These are phyloP conservation scores for Nymphalis io DNA, from an alignment of 1,140 invertebrate genomes.

Conservation along the genomic window DNA sequence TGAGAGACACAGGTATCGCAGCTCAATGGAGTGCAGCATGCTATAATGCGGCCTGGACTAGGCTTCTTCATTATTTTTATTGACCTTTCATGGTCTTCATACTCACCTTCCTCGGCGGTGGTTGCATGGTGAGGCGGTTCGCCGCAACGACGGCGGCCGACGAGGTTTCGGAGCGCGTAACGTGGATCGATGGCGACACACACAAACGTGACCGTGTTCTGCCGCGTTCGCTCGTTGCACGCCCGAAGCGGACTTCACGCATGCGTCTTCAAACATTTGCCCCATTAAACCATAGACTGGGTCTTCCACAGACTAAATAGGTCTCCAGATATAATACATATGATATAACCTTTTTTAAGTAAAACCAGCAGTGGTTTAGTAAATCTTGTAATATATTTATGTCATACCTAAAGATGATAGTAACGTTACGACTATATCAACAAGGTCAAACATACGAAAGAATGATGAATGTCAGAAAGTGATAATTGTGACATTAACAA, in stretches of 20 bases:
- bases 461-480: too few species aligned
- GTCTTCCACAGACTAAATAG: constrained; percentile 25
- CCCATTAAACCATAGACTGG: constrained; percentile 28
- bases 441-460: too few species aligned
- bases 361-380: background rate
- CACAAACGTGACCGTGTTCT: constrained; percentile 60
- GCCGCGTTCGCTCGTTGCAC: constrained; percentile 56
- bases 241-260: constrained; percentile 52
- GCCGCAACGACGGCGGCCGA: constrained; percentile 54
- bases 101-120: constrained; percentile 88
- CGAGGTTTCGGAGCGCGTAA: constrained; percentile 42
- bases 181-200: constrained; percentile 63
- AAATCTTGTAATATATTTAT: too few species aligned
- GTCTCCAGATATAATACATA: background rate
- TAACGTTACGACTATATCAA: too few species aligned
- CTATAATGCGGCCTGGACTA: background rate
- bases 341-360: background rate
- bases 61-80: background rate
- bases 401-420: too few species aligned
- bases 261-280: constrained; percentile 47
- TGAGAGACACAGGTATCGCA: background rate
- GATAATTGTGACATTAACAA: too few species aligned
- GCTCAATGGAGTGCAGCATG: too few species aligned
- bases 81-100: background rate
- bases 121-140: constrained; percentile 84